Evolutionary conservation across 1,140 invertebrate genomes (phyloP).

Genomic region (Ceratitis capitata): DNA sequence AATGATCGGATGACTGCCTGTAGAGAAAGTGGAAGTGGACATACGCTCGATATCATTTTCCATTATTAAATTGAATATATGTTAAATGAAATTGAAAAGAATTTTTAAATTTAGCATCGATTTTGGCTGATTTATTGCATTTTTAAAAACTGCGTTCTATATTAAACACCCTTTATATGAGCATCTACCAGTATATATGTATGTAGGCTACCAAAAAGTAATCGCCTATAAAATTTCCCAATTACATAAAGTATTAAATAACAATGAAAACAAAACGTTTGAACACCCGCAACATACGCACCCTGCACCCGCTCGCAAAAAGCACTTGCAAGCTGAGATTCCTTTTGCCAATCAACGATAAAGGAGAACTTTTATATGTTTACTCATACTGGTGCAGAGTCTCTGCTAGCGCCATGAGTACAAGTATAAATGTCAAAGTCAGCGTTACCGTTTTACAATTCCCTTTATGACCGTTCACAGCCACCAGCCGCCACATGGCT

Average conservation of each 20-base stretch:
- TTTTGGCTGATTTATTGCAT: too few relatives aligned
- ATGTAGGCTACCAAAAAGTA: background rate
- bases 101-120: too few relatives aligned
- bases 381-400: background rate
- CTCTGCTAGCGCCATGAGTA: background rate
- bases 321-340: background rate
- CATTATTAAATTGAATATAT: too few relatives aligned
- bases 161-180: too few relatives aligned
- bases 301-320: background rate
- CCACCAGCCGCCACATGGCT: too few relatives aligned
- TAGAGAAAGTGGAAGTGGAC: too few relatives aligned
- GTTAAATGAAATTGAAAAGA: too few relatives aligned
- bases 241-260: conserved; percentile 40
- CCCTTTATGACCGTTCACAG: conserved; percentile 53
- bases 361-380: conserved; percentile 55
- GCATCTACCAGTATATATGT: too few relatives aligned
- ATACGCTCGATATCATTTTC: too few relatives aligned
- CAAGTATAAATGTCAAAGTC: background rate
- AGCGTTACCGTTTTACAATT: conserved; percentile 51
- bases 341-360: conserved; percentile 47
- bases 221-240: conserved; percentile 33
- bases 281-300: background rate
- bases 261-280: conserved; percentile 43
- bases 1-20: too few relatives aligned
- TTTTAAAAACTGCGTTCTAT: too few relatives aligned